A percentile compares a stretch with the other conserved stretches of the same genome.
Evolutionary conservation across 1,140 invertebrate genomes (phyloP).

Genomic region (Macrotrachela quadricornifera): DNA sequence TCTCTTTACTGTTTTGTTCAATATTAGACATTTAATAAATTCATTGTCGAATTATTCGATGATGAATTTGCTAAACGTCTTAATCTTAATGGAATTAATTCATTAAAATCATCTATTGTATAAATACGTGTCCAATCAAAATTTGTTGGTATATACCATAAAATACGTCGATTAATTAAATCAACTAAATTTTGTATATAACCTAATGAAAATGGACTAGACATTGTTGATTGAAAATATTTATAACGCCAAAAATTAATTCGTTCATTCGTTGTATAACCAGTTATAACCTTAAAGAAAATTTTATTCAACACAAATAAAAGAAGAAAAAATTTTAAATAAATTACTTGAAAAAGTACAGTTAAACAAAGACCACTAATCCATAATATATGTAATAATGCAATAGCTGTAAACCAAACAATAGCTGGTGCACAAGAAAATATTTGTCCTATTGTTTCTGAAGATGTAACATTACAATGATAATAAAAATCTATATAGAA

Average conservation of each 20-base stretch:
- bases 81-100: too few species aligned
- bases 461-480: constrained; percentile 13
- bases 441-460: constrained; percentile 7
- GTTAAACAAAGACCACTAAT: constrained; percentile 9
- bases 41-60: too few species aligned
- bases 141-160: background rate
- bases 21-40: too few species aligned
- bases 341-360: constrained; percentile 12
- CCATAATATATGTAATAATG: constrained; percentile 12
- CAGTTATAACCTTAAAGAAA: constrained; percentile 43
- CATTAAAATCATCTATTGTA: background rate
- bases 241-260: constrained; percentile 70
- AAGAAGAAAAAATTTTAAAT: background rate
- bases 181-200: constrained; percentile 4
- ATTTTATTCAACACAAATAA: background rate
- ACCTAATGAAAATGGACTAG: background rate
- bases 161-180: background rate
- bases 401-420: constrained; percentile 10
- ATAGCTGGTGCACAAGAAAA: constrained; percentile 13
- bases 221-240: constrained; percentile 37
- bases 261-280: constrained; percentile 77
- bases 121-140: constrained; percentile 1
- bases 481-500: background rate
- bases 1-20: too few species aligned
- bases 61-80: too few species aligned